Evolutionary conservation across 2,113 vertebrate species (phyloP).

Genomic region (Centropus bengalensis): DNA sequence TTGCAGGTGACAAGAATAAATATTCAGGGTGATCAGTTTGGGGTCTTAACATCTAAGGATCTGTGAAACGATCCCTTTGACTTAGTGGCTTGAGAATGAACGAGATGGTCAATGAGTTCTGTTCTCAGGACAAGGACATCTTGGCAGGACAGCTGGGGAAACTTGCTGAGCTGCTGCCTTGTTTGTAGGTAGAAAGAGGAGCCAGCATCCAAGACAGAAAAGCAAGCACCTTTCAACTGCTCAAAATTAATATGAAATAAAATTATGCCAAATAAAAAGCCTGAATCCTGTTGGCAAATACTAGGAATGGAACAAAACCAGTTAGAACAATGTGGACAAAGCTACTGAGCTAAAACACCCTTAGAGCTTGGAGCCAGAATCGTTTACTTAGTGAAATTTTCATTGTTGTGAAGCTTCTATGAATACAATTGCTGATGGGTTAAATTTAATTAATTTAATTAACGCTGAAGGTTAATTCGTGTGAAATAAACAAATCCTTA

Average conservation of each 20-base stretch:
- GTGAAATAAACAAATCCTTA: constrained; percentile 1
- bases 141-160: not conserved
- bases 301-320: not conserved
- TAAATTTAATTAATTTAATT: too few species aligned
- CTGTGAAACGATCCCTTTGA: not conserved
- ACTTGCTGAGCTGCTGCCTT: not conserved
- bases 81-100: not conserved
- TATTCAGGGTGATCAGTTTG: not conserved
- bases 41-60: not conserved
- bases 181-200: not conserved
- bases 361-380: not conserved
- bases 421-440: not conserved
- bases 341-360: not conserved
- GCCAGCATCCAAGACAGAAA: not conserved
- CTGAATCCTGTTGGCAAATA: not conserved
- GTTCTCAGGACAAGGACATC: not conserved
- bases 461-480: constrained; percentile 13
- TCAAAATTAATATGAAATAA: not conserved
- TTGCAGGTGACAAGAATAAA: not conserved
- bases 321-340: not conserved
- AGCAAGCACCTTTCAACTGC: not conserved
- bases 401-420: not conserved
- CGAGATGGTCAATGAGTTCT: not conserved
- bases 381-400: not conserved
- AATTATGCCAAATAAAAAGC: not conserved